phyloP scores from a whole-genome alignment of 2,888 invertebrate genomes.

The Stomorhina lunata region DNA sequence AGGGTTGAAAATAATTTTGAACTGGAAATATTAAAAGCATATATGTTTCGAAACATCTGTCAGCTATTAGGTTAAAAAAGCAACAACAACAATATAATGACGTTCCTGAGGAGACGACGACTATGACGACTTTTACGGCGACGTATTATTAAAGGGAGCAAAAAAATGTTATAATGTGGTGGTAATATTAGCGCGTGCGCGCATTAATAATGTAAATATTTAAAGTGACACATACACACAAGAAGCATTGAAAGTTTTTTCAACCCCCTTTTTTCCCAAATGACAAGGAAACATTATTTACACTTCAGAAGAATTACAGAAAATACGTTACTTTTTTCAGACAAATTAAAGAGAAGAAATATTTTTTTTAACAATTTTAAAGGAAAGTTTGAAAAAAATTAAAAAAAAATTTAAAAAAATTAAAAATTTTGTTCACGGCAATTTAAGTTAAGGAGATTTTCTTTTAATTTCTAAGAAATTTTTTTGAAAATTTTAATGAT shows the following conservation, averaged over 20 bases:
- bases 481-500: neutral
- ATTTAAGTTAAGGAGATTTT: constrained; percentile 14
- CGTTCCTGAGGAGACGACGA: constrained; percentile 29
- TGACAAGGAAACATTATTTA: constrained; percentile 28
- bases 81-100: constrained; percentile 64
- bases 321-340: constrained; percentile 62
- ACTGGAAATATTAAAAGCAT: too few species aligned
- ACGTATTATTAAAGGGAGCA: neutral
- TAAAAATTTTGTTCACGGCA: too few species aligned
- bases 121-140: constrained; percentile 49
- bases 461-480: neutral
- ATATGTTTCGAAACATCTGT: constrained; percentile 74
- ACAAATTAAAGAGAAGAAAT: too few species aligned
- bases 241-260: constrained; percentile 40
- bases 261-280: constrained; percentile 53
- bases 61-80: constrained; percentile 76
- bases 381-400: too few species aligned
- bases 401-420: too few species aligned
- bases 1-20: constrained; percentile 58
- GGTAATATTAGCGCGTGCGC: constrained; percentile 63
- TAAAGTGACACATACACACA: constrained; percentile 61
- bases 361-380: too few species aligned
- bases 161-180: constrained; percentile 38
- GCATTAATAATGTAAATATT: constrained; percentile 65
- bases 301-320: constrained; percentile 1